These are phyloP conservation scores for Heliconius hortense DNA, from an alignment of 2,888 invertebrate species.

Conservation along the genomic window DNA sequence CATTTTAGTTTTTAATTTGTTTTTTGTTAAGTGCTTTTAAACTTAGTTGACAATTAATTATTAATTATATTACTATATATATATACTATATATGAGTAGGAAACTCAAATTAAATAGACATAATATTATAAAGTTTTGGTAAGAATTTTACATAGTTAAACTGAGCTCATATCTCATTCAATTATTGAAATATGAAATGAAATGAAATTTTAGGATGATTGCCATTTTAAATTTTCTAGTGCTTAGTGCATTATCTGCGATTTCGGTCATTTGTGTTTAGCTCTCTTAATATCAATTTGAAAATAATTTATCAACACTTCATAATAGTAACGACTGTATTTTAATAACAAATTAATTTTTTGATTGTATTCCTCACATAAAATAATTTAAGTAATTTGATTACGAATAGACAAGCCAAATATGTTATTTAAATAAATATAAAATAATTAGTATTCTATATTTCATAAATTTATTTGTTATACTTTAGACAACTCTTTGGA, in stretches of 20 bases:
- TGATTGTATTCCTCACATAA: no score
- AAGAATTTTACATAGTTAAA: no score
- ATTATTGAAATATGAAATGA: no score
- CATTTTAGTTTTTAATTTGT: background rate
- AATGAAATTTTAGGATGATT: no score
- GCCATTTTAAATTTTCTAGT: background rate
- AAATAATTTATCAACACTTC: background rate
- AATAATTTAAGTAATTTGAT: background rate
- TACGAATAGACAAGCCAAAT: background rate
- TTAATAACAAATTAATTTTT: no score
- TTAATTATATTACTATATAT: no score
- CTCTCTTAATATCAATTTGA: background rate
- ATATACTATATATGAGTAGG: no score
- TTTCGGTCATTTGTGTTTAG: background rate
- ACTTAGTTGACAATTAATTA: background rate
- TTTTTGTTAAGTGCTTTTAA: background rate
- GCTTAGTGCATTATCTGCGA: background rate
- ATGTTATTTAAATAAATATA: background rate
- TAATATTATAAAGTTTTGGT: no score
- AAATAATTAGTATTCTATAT: no score
- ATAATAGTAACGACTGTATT: background rate
- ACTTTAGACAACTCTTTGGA: conserved; percentile 86
- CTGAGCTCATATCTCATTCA: no score
- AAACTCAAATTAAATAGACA: no score
- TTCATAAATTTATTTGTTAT: background rate